phyloP scores from a whole-genome alignment of 1,140 invertebrate genomes.

The Penaeus chinensis region DNA sequence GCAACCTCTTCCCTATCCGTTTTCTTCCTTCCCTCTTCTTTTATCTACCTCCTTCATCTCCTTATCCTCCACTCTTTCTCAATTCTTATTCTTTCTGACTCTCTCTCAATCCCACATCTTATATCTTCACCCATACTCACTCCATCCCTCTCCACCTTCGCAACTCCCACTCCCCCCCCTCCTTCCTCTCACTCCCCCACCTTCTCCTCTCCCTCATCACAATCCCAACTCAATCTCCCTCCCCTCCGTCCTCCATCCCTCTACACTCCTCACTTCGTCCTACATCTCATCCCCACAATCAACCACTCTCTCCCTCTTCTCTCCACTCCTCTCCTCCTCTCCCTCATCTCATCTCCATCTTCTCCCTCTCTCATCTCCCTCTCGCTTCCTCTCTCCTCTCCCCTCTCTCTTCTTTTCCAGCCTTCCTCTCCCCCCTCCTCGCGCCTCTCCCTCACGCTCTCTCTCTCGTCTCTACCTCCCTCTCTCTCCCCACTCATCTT shows the following conservation, averaged over 20 bases:
- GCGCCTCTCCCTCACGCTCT: background rate
- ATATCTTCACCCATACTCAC: too few species aligned
- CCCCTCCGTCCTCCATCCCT: background rate
- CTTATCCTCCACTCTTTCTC: too few species aligned
- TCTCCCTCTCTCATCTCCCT: background rate
- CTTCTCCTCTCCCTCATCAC: background rate
- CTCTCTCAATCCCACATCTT: too few species aligned
- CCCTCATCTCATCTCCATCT: background rate
- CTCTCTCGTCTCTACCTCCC: too few species aligned
- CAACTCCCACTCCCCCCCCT: too few species aligned
- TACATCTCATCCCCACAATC: background rate
- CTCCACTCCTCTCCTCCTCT: background rate
- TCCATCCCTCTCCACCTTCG: too few species aligned
- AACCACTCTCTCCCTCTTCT: background rate
- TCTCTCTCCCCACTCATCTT: too few species aligned
- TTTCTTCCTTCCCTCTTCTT: too few species aligned
- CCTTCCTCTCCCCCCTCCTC: background rate
- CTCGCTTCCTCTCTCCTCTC: background rate
- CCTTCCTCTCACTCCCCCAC: too few species aligned
- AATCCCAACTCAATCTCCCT: background rate
- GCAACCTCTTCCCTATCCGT: background rate
- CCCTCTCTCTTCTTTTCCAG: background rate
- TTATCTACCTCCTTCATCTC: background rate
- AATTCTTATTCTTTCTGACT: too few species aligned
- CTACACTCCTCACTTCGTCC: background rate